Evolutionary conservation across 2,888 invertebrate species (phyloP), one percentile per base, ranked within the genome.

Genomic region (Agrotis segetum): DNA sequence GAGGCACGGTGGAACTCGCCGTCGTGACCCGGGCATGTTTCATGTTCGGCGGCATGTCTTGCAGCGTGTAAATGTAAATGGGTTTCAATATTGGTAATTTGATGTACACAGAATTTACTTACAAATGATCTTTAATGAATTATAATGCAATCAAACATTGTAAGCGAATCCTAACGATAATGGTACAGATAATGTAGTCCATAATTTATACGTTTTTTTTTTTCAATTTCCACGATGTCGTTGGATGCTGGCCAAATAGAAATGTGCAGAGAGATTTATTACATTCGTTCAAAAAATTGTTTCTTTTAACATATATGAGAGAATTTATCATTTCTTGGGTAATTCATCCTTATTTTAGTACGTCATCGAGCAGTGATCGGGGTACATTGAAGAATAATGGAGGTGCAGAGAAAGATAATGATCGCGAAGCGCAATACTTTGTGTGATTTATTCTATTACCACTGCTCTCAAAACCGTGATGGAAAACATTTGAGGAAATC

Each of bases 231-330:
- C 52, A 49, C 40, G 67, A 71, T 29, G n/a, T 49, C 5, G 52
- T 62, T 82, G 80, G 82, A 55, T 53, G 1, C 9, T 13, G 1
- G 82, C 80, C 80, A 80, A 78, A 67, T 53, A 53, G 34, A 61
- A 78, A 56, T 46, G 63, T n/a, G 66, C 53, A 34, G 52, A 71
- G 16, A 73, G 49, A 82, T 77, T 56, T 64, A 80, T 75, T 13
- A 53, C 11, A n/a, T 60, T 67, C 55, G 50, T 59, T 69, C 29
- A 59, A 59, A 69, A 52, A 59, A 59, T 47, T 50, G 34, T 34
- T 76, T 46, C 34, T 58, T 46, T 47, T 47, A 59, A 69, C 59
- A 29, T 73, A 52, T 40, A 47, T 40, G 19, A 47, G 14, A 13
- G 16, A 6, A 56, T 16, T 13, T 44, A 50, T 66, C 29, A n/a